Base-by-base conservation (phyloP, 2,888 invertebrate species). In the Nineta flava region DNA sequence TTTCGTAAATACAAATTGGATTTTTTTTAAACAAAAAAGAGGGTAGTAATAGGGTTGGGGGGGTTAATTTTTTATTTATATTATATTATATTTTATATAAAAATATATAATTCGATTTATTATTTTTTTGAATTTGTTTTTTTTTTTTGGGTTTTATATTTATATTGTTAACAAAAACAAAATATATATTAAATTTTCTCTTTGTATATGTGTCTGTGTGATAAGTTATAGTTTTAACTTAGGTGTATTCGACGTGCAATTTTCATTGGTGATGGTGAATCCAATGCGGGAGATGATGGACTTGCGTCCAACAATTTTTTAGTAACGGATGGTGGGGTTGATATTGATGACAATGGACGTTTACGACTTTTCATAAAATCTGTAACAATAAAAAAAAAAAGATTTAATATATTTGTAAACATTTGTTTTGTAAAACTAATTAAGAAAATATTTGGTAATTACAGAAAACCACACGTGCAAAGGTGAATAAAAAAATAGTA, bases 331-430 rank as follows among this genome's bases (percentile, higher is more conserved):
- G 15, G 43, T 19, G 19, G n/a, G 21, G 19, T 43, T 19, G 43
- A 43, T n/a, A 43, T 17, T 34, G 46, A 10, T 17, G 34, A 21
- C 2, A 12, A 17, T 9, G 46, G 15, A 10, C 46, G 46, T 46
- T 46, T 46, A 35, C 46, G 46, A 46, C 34, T 34, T 35, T 35
- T 32, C 46, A 46, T 46, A 13, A 34, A 46, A 46, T 46, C 46
- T 46, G 46, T 1, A 46, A 46, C n/a, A 16, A 46, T 10, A 34
- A 32, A 46, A 32, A 46, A 31, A 7, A 7, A 26, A 15, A 41
- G 13, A 16, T 7, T 26, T 26, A 26, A 26, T 26, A 26, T 26
- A 26, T 26, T 3, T 26, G 19, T 19, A 19, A 19, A 19, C 2
- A 19, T 19, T 19, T 19, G 2, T 19, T n/a, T n/a, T 19, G 2